Base-by-base conservation (phyloP, 1,140 invertebrate species). In the Spodoptera frugiperda region DNA sequence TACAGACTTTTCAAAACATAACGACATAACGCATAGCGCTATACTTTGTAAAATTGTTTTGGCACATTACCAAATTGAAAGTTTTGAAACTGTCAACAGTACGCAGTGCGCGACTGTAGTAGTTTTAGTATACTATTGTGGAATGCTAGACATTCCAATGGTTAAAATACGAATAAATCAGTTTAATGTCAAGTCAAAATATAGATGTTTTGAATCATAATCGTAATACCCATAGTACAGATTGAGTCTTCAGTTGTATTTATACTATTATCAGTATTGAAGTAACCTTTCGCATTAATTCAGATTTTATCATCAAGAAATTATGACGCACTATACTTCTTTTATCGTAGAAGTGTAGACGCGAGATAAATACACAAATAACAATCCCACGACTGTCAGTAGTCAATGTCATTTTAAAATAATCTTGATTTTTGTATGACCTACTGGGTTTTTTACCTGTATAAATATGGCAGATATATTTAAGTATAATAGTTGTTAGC, bases 261-360 rank as follows among this genome's bases (percentile, higher is more conserved):
- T 82, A 84, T 77, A 82, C 61, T 25, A 65, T 82, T 88, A 88
- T 89, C 85, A 84, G 14, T 84, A 86, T 87, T 84, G 77, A 87
- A 86, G 80, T 90, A 86, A 90, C 88, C 86, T 89, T 88, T 88
- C 81, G 83, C 77, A 83, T 77, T 79, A 73, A 74, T 78, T 81
- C 84, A 84, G 80, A 84, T 72, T 44, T n/a, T 72, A 72, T 72
- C 68, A 72, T 15, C 17, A 44, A 72, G 51, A 72, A 72, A 72
- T 44, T 44, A 57, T 72, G 68, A 72, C 68, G 68, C 68, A 72
- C 30, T 72, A 57, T 25, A 57, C 53, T 72, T 71, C 53, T 72
- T 72, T 72, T 54, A 55, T 55, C 53, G n/a, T 57, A 54, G 51
- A 51, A 53, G 48, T 39, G 30, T 48, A 46, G 30, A 44, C 51